Conservation (phyloP, 2,797 vertebrate species). For the Heliangelus exortis region DNA sequence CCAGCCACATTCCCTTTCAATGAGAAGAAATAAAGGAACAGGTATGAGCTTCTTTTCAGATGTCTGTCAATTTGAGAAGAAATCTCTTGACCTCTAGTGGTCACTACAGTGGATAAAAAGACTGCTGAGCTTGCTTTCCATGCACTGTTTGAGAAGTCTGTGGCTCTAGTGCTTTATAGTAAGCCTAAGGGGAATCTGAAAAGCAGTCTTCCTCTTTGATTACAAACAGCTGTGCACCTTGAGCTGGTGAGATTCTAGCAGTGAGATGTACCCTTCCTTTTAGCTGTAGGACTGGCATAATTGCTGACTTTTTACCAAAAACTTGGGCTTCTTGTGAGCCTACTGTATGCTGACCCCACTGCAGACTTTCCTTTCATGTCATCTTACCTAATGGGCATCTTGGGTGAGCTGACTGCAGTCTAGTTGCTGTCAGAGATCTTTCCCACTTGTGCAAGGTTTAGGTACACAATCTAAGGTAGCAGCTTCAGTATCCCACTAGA, state of each 20-base stretch:
- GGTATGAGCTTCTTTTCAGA: neutral
- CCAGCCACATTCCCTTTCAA: neutral
- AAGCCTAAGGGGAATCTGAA: neutral
- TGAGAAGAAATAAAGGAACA: neutral
- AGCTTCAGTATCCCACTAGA: neutral
- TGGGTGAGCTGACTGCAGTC: neutral
- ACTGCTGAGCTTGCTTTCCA: neutral
- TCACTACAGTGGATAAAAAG: neutral
- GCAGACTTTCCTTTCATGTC: neutral
- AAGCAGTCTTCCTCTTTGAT: neutral
- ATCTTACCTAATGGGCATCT: neutral
- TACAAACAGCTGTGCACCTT: neutral
- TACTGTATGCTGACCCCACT: neutral
- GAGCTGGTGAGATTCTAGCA: neutral
- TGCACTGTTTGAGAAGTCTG: neutral
- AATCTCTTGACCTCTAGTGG: neutral
- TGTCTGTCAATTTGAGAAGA: neutral
- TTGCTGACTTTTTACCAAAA: neutral
- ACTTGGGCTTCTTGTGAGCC: neutral
- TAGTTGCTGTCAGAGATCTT: neutral
- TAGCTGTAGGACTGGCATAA: neutral
- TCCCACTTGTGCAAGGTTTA: neutral
- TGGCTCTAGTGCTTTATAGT: neutral
- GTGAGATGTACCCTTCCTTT: neutral
- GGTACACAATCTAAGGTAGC: fast-evolving